These are phyloP conservation scores for Dreissena rostriformis DNA, from an alignment of 1,140 invertebrate genomes.

Conservation along the genomic window DNA sequence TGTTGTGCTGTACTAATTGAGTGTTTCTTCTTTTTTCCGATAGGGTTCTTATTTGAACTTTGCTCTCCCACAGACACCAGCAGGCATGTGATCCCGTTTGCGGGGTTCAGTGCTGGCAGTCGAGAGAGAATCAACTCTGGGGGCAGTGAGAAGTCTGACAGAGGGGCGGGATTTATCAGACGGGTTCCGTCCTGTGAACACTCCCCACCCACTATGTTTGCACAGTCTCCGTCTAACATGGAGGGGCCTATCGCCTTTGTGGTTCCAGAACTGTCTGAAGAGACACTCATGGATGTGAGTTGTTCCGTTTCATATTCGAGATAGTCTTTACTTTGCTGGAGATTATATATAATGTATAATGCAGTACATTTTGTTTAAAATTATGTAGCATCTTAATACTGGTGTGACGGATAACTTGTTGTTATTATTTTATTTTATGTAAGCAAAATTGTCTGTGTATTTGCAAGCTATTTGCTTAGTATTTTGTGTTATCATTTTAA, in stretches of 20 bases:
- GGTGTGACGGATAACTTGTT: no score
- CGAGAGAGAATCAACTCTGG: slow-evolving; percentile 65
- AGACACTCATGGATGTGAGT: slow-evolving; percentile 93
- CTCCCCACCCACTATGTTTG: slow-evolving; percentile 76
- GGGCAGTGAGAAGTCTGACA: slow-evolving; percentile 67
- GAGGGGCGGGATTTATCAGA: slow-evolving; percentile 59
- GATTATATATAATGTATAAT: no score
- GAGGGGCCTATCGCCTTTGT: slow-evolving; percentile 90
- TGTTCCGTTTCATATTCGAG: no score
- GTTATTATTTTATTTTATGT: no score
- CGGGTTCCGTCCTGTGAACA: slow-evolving; percentile 59
- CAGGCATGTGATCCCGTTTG: slow-evolving; percentile 65
- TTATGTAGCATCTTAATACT: no score
- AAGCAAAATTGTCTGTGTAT: no score
- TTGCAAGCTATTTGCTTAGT: background rate
- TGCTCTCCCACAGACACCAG: slow-evolving; percentile 21
- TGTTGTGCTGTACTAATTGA: no score
- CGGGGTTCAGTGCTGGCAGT: slow-evolving; percentile 46
- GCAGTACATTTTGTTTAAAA: no score
- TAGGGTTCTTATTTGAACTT: background rate
- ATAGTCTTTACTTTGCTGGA: no score
- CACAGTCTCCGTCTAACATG: slow-evolving; percentile 82
- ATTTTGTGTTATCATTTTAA: background rate
- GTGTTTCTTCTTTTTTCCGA: no score
- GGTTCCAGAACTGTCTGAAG: slow-evolving; percentile 95